Evolutionary conservation across 2,888 invertebrate species (phyloP).

Genomic region (Hemicrepidius hirtus): DNA sequence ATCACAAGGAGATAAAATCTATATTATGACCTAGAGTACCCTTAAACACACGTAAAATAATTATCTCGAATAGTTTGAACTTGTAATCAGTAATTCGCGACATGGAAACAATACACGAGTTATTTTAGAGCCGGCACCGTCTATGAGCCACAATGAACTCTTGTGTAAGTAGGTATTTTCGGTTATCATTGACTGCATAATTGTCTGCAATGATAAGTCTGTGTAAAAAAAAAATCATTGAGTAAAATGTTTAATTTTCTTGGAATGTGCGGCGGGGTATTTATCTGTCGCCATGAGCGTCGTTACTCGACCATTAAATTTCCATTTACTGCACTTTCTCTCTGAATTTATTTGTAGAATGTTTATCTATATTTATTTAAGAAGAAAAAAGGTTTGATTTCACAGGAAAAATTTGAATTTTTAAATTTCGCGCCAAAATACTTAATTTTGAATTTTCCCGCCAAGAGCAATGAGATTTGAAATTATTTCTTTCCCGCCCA

Average conservation of each 20-base stretch:
- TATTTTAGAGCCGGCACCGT: slow-evolving; percentile 6
- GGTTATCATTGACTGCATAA: slow-evolving; percentile 4
- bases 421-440: no score
- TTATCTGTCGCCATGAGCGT: background rate
- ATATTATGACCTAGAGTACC: no score
- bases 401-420: no score
- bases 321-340: background rate
- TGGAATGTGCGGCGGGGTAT: background rate
- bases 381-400: no score
- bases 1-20: no score
- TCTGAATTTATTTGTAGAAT: no score
- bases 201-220: background rate
- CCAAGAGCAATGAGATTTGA: no score
- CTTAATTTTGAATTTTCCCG: no score
- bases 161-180: background rate
- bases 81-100: background rate
- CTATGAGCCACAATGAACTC: background rate
- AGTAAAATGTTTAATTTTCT: background rate
- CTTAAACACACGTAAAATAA: background rate
- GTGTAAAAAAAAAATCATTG: background rate
- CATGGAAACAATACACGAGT: background rate
- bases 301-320: no score
- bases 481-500: no score
- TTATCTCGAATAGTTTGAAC: background rate
- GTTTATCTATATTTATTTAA: no score